Percentiles rank a stretch among this genome's conserved stretches.
Evolutionary conservation across 2,888 invertebrate species (phyloP).

Genomic region (Drosophila mimica): DNA sequence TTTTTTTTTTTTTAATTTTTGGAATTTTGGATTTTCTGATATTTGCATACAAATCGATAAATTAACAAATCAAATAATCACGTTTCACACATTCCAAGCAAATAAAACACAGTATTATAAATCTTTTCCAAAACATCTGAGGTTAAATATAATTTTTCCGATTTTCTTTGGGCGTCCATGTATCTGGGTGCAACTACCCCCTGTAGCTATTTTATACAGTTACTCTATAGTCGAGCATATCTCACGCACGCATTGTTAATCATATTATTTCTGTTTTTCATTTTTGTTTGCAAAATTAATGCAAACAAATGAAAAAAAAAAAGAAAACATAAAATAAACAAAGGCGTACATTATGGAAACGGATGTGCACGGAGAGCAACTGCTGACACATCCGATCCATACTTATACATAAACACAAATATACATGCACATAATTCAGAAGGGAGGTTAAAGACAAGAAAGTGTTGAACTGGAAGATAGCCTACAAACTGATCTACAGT

Average conservation of each 20-base stretch:
- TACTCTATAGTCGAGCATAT: conserved; percentile 16
- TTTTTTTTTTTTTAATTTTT: too few species aligned
- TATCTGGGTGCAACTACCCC: background rate
- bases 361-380: conserved; percentile 51
- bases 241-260: background rate
- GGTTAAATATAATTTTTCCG: background rate
- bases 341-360: conserved; percentile 48
- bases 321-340: conserved; percentile 13
- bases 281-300: conserved; percentile 52
- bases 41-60: background rate
- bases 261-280: background rate
- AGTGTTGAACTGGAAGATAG: conserved; percentile 14
- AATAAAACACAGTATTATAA: background rate
- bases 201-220: background rate
- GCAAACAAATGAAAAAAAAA: conserved; percentile 37
- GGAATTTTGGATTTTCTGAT: background rate
- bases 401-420: background rate
- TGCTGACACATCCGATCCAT: conserved; percentile 54
- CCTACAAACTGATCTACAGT: conserved; percentile 15
- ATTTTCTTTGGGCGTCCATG: background rate
- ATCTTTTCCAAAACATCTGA: background rate
- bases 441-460: background rate
- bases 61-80: background rate
- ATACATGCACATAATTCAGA: background rate
- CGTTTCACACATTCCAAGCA: background rate